phyloP scores from a whole-genome alignment of 2,113 vertebrate species.

The Pristiophorus japonicus region DNA sequence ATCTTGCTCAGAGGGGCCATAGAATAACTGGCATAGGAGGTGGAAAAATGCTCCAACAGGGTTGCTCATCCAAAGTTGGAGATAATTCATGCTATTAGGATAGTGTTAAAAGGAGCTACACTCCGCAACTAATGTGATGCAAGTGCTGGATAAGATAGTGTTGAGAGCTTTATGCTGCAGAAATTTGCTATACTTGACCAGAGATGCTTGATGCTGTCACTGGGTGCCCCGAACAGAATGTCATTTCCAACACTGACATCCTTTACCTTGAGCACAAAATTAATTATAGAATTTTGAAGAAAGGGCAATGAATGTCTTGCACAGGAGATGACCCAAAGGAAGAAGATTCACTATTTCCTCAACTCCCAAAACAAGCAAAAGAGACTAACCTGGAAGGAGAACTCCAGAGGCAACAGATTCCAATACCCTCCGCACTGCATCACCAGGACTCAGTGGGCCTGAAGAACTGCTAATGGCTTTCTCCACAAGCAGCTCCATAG shows the following conservation, averaged over 20 bases:
- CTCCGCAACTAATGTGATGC: neutral
- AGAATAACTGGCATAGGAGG: neutral
- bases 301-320: neutral
- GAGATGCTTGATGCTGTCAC: neutral
- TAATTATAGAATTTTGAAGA: neutral
- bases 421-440: slow-evolving; percentile 61
- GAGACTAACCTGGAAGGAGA: slow-evolving; percentile 56
- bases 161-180: neutral
- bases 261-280: neutral
- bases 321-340: neutral
- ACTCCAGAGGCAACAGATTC: slow-evolving; percentile 62
- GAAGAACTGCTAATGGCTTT: slow-evolving; percentile 60
- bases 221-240: neutral
- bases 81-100: neutral
- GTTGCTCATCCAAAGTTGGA: neutral
- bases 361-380: neutral
- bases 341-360: neutral
- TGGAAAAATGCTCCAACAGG: neutral
- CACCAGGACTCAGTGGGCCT: slow-evolving; percentile 57
- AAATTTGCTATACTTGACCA: neutral
- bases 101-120: neutral
- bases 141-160: neutral
- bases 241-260: neutral
- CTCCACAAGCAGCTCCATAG: slow-evolving; percentile 64
- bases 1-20: neutral